Evolutionary conservation across 2,797 vertebrate genomes (phyloP).

Genomic region (Loris lydekkerianus): DNA sequence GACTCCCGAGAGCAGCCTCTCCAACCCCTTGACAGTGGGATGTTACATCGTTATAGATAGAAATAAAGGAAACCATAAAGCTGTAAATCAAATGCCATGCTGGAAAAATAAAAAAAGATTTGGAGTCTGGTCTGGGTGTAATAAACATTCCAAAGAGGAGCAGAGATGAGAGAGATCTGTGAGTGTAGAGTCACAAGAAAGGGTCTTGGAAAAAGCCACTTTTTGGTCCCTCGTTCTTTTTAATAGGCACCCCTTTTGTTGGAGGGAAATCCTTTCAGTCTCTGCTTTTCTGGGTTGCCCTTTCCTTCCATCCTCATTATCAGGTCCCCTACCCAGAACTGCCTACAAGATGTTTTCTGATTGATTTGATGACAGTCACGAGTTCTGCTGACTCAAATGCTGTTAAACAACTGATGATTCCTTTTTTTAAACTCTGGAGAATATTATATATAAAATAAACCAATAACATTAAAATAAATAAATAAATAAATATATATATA

Average conservation of each 20-base stretch:
- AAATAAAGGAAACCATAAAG: background rate
- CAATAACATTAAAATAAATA: too few species aligned
- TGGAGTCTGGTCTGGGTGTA: background rate
- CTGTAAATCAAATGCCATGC: background rate
- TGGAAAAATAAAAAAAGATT: background rate
- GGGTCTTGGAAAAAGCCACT: background rate
- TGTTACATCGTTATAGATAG: background rate
- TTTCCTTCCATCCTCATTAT: conserved; percentile 25
- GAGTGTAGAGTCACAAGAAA: background rate
- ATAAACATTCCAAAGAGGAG: background rate
- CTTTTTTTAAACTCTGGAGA: conserved; percentile 51
- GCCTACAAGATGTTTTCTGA: background rate
- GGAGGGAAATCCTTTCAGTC: background rate
- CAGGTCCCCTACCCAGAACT: background rate
- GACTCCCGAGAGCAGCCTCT: background rate
- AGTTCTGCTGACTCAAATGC: conserved; percentile 30
- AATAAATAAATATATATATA: background rate
- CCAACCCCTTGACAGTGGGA: background rate
- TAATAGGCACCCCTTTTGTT: background rate
- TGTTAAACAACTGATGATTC: conserved; percentile 54
- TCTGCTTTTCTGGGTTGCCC: background rate
- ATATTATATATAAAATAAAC: background rate
- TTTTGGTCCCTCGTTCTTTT: background rate
- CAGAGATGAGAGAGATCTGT: background rate
- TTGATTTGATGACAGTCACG: background rate